A percentile compares a stretch with the other conserved stretches of the same genome.
Evolutionary conservation across 2,888 invertebrate genomes (phyloP).

Genomic region (Drosophila koepferae): DNA sequence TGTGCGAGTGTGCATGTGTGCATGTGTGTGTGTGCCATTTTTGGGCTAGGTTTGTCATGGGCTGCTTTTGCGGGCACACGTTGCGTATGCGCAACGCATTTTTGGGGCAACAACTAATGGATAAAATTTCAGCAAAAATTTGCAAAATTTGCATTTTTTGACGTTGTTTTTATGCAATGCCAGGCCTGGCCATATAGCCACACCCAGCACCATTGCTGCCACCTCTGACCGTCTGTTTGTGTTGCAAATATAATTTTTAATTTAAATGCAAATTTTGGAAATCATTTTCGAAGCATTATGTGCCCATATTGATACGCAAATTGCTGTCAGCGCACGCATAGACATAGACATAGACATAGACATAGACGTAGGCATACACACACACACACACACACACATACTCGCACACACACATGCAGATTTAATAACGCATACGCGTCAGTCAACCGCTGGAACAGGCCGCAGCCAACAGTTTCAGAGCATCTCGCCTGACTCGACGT

Average conservation of each 20-base stretch:
- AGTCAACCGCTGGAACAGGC: constrained; percentile 76
- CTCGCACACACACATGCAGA: constrained; percentile 58
- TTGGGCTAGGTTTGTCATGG: constrained; percentile 6
- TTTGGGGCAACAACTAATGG: constrained; percentile 70
- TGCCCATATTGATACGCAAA: constrained; percentile 81
- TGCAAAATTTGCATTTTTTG: constrained; percentile 79
- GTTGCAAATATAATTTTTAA: constrained; percentile 81
- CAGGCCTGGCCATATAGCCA: constrained; percentile 1
- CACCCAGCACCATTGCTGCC: too few relatives aligned
- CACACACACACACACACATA: background rate
- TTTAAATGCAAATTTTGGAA: constrained; percentile 80
- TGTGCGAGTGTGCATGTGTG: background rate
- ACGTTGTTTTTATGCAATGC: constrained; percentile 48
- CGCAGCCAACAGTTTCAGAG: constrained; percentile 64
- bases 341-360: constrained; percentile 32
- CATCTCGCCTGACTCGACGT: constrained; percentile 27
- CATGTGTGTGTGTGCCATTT: constrained; percentile 10
- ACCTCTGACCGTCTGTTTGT: constrained; percentile 61
- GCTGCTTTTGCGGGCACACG: constrained; percentile 52
- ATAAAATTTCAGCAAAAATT: constrained; percentile 73
- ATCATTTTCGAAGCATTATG: constrained; percentile 81
- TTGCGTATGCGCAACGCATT: constrained; percentile 76
- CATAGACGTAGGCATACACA: constrained; percentile 6
- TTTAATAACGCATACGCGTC: constrained; percentile 79
- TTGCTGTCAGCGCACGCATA: constrained; percentile 77